Evolutionary conservation across 2,797 vertebrate genomes (phyloP).

Genomic region (Fundulus diaphanus): DNA sequence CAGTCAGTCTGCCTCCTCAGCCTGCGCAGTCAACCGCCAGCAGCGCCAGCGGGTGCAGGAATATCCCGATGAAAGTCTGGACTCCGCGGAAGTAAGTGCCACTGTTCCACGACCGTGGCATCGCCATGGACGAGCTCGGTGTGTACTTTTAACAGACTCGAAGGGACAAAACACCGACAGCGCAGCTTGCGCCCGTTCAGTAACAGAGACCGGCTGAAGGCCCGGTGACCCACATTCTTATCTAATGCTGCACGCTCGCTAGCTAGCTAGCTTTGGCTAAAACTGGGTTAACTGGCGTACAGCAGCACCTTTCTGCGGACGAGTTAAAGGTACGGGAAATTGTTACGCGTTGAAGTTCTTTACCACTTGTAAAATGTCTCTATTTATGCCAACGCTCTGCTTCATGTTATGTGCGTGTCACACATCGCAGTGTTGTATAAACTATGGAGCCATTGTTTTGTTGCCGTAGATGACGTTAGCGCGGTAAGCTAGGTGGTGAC

Average conservation of each 20-base stretch:
- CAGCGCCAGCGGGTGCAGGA: constrained; percentile 72
- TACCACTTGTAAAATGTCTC: neutral
- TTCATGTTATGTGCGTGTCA: constrained; percentile 13
- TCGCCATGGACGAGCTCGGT: neutral
- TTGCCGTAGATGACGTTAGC: constrained; percentile 48
- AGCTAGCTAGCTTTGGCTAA: constrained; percentile 57
- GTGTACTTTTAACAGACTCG: neutral
- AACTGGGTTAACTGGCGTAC: constrained; percentile 59
- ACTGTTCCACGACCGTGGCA: constrained; percentile 4
- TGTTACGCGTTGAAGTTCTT: neutral
- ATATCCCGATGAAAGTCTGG: constrained; percentile 61
- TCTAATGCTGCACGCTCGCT: constrained; percentile 64
- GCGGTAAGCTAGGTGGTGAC: constrained; percentile 45
- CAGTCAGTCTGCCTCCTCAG: constrained; percentile 52
- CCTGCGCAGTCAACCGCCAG: constrained; percentile 70
- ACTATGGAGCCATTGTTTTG: constrained; percentile 38
- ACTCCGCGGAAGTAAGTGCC: constrained; percentile 65
- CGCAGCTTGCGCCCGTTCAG: constrained; percentile 32
- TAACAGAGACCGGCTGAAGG: constrained; percentile 58
- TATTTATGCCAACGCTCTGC: neutral
- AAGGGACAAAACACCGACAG: constrained; percentile 19
- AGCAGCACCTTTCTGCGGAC: constrained; percentile 18
- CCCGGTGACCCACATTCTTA: constrained; percentile 77
- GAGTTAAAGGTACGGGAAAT: constrained; percentile 15
- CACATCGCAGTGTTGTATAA: constrained; percentile 32